phyloP scores from a whole-genome alignment of 1,140 invertebrate species.

The Cheumatopsyche charites region DNA sequence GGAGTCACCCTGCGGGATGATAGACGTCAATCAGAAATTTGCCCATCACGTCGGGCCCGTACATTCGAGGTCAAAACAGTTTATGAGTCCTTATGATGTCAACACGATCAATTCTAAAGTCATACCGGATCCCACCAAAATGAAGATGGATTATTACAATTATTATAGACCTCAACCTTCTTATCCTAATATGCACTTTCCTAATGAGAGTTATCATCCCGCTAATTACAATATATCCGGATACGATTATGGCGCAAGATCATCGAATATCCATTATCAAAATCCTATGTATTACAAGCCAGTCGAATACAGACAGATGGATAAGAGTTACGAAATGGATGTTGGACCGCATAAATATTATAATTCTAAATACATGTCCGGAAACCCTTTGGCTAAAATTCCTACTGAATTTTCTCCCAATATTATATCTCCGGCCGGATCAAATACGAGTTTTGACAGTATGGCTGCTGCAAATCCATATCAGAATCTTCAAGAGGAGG shows the following conservation, averaged over 20 bases:
- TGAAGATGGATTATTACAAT: constrained; percentile 39
- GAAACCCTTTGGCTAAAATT: constrained; percentile 52
- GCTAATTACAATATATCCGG: constrained; percentile 21
- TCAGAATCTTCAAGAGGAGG: constrained; percentile 56
- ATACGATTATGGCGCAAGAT: constrained; percentile 35
- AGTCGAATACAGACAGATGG: constrained; percentile 25
- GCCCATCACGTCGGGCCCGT: constrained; percentile 18
- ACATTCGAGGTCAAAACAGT: constrained; percentile 30
- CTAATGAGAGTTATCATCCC: constrained; percentile 24
- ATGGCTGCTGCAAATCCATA: constrained; percentile 50
- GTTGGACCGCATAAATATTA: constrained; percentile 52
- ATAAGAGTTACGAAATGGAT: constrained; percentile 36
- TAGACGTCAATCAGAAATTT: constrained; percentile 23
- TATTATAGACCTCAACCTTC: constrained; percentile 27
- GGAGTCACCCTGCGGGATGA: constrained; percentile 10
- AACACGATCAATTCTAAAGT: constrained; percentile 11
- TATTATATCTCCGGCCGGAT: constrained; percentile 58
- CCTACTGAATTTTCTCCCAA: constrained; percentile 57
- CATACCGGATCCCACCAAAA: constrained; percentile 28
- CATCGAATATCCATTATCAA: constrained; percentile 30
- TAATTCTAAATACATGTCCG: constrained; percentile 43
- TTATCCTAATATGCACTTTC: constrained; percentile 37
- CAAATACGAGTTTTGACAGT: constrained; percentile 57
- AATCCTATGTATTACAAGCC: constrained; percentile 34
- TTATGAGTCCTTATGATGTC: neutral